These are phyloP conservation scores for Brienomyrus longianalis DNA, from an alignment of 2,113 vertebrate species.

Conservation along the genomic window DNA sequence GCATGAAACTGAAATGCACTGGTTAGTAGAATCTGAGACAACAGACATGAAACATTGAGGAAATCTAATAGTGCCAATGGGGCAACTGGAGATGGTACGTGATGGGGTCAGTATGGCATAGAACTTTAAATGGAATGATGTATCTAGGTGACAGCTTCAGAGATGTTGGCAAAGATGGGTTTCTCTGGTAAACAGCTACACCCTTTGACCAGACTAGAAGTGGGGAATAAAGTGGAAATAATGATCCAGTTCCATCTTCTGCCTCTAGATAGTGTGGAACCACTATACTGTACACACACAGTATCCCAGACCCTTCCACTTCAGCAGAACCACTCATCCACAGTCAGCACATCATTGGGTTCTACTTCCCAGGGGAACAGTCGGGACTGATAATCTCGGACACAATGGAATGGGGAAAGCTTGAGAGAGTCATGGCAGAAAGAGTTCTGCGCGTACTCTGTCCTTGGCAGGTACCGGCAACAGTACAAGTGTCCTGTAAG, in stretches of 20 bases:
- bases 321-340: neutral
- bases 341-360: neutral
- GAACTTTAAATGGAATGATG: neutral
- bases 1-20: neutral
- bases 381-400: neutral
- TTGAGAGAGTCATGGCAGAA: neutral
- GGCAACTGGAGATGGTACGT: neutral
- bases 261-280: neutral
- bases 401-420: neutral
- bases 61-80: neutral
- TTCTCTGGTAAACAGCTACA: neutral
- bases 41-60: neutral
- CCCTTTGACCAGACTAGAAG: neutral
- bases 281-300: neutral
- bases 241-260: neutral
- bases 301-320: neutral
- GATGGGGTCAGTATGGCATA: neutral
- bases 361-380: neutral
- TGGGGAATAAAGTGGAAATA: neutral
- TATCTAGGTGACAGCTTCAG: neutral
- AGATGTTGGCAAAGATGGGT: neutral
- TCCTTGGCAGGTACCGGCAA: neutral
- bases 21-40: neutral
- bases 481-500: neutral
- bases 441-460: neutral